Evolutionary conservation across 2,797 vertebrate genomes (phyloP).

Genomic region (Eulemur albifrons): DNA sequence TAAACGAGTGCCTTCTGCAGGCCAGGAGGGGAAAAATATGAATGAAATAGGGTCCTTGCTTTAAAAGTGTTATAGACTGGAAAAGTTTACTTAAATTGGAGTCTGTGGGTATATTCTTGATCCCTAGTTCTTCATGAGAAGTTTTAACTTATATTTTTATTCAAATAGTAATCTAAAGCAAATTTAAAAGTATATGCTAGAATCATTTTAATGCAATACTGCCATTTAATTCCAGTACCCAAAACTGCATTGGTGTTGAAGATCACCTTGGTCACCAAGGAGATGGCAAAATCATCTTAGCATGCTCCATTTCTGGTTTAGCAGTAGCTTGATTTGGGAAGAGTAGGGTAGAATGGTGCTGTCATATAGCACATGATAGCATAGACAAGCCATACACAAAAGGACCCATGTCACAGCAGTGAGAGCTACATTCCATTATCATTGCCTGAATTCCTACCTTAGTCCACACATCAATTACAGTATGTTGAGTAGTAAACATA

Average conservation of each 20-base stretch:
- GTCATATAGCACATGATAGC: fast-evolving
- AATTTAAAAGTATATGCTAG: neutral
- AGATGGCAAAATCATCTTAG: neutral
- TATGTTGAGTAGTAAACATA: neutral
- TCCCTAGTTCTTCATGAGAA: neutral
- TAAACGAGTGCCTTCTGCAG: neutral
- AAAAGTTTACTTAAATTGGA: neutral
- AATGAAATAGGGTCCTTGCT: neutral
- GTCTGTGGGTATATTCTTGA: neutral
- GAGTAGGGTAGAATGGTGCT: neutral
- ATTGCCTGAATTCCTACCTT: neutral
- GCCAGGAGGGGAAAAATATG: neutral
- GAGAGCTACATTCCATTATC: neutral
- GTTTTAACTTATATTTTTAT: neutral
- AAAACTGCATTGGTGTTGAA: neutral
- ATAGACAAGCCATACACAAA: neutral
- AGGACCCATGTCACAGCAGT: neutral
- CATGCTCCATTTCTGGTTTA: neutral
- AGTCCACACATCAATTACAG: neutral
- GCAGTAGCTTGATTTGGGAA: neutral
- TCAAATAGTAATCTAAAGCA: neutral
- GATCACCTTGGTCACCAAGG: neutral
- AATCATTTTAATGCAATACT: neutral
- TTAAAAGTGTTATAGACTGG: neutral
- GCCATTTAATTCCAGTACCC: neutral